These are phyloP conservation scores for Allobates femoralis DNA, from an alignment of 2,797 vertebrate species.

Conservation along the genomic window DNA sequence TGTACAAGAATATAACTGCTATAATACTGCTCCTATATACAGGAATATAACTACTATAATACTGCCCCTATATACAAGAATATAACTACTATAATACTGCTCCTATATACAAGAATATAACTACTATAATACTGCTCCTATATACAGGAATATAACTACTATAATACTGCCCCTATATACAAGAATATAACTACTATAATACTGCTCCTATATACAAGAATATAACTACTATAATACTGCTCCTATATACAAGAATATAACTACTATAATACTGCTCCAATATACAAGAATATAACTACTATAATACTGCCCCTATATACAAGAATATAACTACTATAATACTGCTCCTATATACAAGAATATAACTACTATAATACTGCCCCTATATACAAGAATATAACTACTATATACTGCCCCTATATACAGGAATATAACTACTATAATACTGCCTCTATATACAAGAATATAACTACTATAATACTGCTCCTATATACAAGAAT, in stretches of 20 bases:
- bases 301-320: not conserved
- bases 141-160: not conserved
- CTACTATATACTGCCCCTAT: not conserved
- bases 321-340: not conserved
- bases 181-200: constrained; percentile 23
- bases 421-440: constrained; percentile 17
- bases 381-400: not conserved
- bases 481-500: not conserved
- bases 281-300: no score
- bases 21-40: no score
- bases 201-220: no score
- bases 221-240: no score
- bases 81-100: not conserved
- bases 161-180: constrained; percentile 1
- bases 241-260: no score
- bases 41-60: no score
- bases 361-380: not conserved
- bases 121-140: not conserved
- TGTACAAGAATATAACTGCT: no score
- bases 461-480: constrained; percentile 9
- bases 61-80: no score
- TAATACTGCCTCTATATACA: not conserved
- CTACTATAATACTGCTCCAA: no score
- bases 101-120: not conserved
- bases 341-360: not conserved